Evolutionary conservation across 2,888 invertebrate species (phyloP), one percentile per base, ranked within the genome.

Genomic region (Drosophila pegasa): DNA sequence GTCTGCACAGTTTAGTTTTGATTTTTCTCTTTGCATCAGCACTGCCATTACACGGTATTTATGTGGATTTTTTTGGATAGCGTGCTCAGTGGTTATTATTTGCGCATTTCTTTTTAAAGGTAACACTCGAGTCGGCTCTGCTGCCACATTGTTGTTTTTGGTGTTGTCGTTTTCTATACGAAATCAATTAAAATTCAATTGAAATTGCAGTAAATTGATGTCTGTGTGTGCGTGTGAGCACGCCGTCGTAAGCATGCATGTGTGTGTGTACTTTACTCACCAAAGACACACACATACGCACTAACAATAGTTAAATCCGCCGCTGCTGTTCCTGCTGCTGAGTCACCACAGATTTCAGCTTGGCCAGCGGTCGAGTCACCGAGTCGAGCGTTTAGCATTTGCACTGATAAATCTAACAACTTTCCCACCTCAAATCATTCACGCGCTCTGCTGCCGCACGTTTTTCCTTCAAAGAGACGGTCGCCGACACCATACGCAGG

Each of bases 141-240:
- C 6, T 47, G 56, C 18, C 12, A 31, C 54, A 48, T 27, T 38
- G n/a, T 18, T 33, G 31, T 38, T 38, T 12, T 18, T 33, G 31
- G 31, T 57, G 43, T 18, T 69, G 38, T 75, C 57, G 29, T 50
- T 68, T 56, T 31, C 37, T 45, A 66, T 48, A 27, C 22, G 43
- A 54, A 66, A 60, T 70, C 73, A 78, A 83, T 80, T 73, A 70
- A 71, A 71, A 52, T 60, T 75, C 55, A 69, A 61, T 71, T 72
- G 51, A 72, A 47, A 43, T 52, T 62, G 40, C 48, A 48, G 41
- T 20, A 41, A 20, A 41, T 55, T 31, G 25, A n/a, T 35, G 16
- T 16, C 25, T 33, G 20, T 29, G 54, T 25, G 37, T 38, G 52
- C 27, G 16, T 50, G 40, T 37, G 33, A 41, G 8, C 41, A 35